Conservation (phyloP, 2,888 invertebrate genomes). For the Leucophenga montana region DNA sequence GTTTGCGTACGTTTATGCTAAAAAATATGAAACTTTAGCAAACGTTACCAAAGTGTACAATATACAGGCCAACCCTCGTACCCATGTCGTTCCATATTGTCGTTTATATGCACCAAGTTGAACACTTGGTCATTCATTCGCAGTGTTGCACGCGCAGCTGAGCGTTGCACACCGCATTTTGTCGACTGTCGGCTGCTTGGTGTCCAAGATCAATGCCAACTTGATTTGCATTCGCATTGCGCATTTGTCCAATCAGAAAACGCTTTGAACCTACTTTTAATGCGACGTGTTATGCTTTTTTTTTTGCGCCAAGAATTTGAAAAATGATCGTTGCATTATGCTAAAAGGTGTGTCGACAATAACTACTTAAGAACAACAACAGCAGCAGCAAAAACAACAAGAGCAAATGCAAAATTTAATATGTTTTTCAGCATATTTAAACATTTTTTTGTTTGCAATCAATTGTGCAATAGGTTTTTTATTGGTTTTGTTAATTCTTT, state of each 20-base stretch:
- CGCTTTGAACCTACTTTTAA: slow-evolving; percentile 10
- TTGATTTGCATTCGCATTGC: slow-evolving; percentile 38
- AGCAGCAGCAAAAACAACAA: too few relatives aligned
- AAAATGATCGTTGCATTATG: slow-evolving; percentile 23
- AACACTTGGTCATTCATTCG: slow-evolving; percentile 8
- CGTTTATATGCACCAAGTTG: not conserved
- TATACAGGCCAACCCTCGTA: too few relatives aligned
- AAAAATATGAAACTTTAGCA: too few relatives aligned
- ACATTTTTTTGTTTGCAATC: not conserved
- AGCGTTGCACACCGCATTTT: not conserved
- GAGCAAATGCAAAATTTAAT: too few relatives aligned
- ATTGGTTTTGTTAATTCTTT: too few relatives aligned
- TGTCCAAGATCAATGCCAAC: slow-evolving; percentile 61
- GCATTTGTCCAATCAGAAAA: not conserved
- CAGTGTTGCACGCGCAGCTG: not conserved
- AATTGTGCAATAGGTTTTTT: too few relatives aligned
- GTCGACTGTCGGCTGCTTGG: not conserved
- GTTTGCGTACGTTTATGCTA: too few relatives aligned
- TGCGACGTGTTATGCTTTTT: not conserved
- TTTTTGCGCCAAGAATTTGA: slow-evolving; percentile 13
- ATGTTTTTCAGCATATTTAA: not conserved
- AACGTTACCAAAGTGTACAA: too few relatives aligned
- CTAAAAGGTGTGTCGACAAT: slow-evolving; percentile 24
- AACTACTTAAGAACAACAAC: not conserved
- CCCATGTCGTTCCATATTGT: not conserved